Evolutionary conservation across 2,888 invertebrate genomes (phyloP).

Genomic region (Crepidodera aurea): DNA sequence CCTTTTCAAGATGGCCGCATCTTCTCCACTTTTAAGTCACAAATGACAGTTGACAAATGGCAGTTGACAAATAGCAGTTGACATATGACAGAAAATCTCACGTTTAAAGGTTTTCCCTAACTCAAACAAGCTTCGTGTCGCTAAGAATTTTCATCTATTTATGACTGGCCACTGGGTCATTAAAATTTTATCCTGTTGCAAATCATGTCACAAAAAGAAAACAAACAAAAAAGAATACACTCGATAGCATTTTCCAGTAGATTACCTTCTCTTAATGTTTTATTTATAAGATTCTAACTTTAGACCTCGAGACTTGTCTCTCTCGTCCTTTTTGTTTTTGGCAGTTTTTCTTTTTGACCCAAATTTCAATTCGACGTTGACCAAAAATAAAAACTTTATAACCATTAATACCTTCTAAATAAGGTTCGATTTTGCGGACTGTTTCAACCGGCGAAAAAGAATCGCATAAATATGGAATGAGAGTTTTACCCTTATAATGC

Average conservation of each 20-base stretch:
- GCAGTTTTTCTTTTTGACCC: not conserved
- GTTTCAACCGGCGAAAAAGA: not conserved
- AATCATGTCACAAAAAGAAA: too few species aligned
- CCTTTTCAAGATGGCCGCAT: too few species aligned
- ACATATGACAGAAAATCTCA: too few species aligned
- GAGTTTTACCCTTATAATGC: slow-evolving; percentile 8
- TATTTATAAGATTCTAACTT: slow-evolving; percentile 4
- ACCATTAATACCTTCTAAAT: slow-evolving; percentile 7
- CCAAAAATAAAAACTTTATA: slow-evolving; percentile 9
- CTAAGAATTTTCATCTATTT: too few species aligned
- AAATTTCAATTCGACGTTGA: not conserved
- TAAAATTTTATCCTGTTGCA: too few species aligned
- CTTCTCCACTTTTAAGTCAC: too few species aligned
- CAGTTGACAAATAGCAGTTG: too few species aligned
- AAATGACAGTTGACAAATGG: too few species aligned
- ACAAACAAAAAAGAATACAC: too few species aligned
- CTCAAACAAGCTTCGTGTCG: too few species aligned
- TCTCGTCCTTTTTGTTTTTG: not conserved
- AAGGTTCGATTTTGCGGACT: not conserved
- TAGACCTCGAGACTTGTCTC: not conserved
- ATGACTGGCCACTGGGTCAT: too few species aligned
- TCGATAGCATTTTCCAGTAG: slow-evolving; percentile 4
- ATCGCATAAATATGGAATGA: slow-evolving; percentile 15
- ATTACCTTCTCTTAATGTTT: slow-evolving; percentile 6
- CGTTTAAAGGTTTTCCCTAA: too few species aligned